Conservation (phyloP, 2,888 invertebrate genomes). For the Leptopilina syphax region DNA sequence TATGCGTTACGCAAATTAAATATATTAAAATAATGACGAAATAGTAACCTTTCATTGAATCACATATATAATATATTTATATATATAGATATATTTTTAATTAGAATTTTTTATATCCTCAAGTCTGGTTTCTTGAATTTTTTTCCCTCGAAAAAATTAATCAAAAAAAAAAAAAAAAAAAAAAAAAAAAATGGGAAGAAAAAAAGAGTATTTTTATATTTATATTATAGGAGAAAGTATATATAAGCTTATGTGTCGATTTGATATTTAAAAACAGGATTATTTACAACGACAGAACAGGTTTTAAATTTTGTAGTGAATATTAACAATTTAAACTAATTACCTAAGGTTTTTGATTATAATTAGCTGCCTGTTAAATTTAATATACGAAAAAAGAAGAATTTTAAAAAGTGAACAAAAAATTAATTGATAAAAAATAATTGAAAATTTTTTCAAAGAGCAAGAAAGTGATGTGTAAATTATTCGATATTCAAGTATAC, state of each 20-base stretch:
- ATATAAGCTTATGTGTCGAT: neutral
- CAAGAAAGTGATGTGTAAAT: no score
- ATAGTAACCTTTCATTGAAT: constrained; percentile 5
- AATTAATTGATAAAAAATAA: neutral
- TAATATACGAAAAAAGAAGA: neutral
- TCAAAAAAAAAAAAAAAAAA: neutral
- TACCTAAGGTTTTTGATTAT: neutral
- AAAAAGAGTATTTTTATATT: neutral
- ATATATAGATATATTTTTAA: neutral
- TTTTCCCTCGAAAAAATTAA: neutral
- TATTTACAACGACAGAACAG: constrained; percentile 1
- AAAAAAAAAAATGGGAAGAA: no score
- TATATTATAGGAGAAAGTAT: neutral
- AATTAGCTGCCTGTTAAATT: neutral
- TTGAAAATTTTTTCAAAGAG: neutral
- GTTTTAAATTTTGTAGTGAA: neutral
- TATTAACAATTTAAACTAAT: constrained; percentile 14
- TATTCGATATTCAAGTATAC: no score
- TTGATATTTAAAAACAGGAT: constrained; percentile 9
- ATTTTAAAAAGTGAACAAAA: neutral
- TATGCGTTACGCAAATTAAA: constrained; percentile 1
- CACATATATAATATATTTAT: neutral
- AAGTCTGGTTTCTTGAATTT: neutral
- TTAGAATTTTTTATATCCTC: neutral
- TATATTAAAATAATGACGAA: constrained; percentile 35